Evolutionary conservation across 2,888 invertebrate species (phyloP).

Genomic region (Campoplex capitator): DNA sequence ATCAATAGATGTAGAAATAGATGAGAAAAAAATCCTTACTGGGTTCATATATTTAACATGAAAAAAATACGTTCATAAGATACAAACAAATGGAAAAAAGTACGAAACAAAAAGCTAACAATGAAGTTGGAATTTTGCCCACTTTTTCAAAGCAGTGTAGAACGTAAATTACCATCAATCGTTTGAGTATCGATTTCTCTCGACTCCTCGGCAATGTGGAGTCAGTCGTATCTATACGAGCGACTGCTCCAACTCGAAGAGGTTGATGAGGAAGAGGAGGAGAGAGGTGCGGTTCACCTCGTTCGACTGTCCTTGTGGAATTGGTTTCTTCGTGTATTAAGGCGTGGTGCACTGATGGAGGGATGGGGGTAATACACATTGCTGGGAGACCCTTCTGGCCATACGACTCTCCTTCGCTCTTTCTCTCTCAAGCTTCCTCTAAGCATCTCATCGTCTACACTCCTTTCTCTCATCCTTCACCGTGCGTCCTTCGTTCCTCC

Average conservation of each 20-base stretch:
- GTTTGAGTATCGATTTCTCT: conserved; percentile 62
- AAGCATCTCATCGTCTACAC: conserved; percentile 28
- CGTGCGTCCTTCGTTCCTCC: conserved; percentile 7
- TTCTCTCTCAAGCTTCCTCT: conserved; percentile 37
- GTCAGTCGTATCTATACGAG: conserved; percentile 40
- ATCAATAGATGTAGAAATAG: neutral
- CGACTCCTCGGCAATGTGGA: conserved; percentile 36
- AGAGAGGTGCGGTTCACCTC: conserved; percentile 66
- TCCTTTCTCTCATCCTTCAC: conserved; percentile 24
- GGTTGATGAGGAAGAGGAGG: conserved; percentile 38
- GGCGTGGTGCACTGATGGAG: conserved; percentile 56
- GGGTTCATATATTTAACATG: neutral
- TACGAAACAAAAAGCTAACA: neutral
- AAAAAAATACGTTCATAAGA: neutral
- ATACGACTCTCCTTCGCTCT: conserved; percentile 27
- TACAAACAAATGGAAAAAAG: neutral
- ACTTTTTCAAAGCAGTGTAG: neutral
- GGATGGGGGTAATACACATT: conserved; percentile 51
- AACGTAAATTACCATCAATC: conserved; percentile 54
- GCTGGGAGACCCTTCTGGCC: conserved; percentile 77
- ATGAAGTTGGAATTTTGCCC: neutral
- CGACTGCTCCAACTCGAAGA: conserved; percentile 35
- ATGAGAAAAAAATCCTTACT: neutral
- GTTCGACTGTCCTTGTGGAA: conserved; percentile 71
- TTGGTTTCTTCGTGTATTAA: conserved; percentile 81